Evolutionary conservation across 2,888 invertebrate species (phyloP).

Genomic region (Amorpha juglandis): DNA sequence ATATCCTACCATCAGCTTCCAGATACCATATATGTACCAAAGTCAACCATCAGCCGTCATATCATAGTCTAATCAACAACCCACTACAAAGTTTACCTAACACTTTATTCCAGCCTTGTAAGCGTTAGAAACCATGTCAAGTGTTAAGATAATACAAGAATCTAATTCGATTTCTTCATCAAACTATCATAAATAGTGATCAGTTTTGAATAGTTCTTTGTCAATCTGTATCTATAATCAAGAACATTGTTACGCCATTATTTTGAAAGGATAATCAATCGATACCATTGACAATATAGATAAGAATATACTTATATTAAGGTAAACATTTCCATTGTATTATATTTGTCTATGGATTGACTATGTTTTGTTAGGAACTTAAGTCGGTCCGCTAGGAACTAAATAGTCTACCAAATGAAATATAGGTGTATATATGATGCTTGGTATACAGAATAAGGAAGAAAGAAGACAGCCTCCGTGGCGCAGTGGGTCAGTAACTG

Average conservation of each 20-base stretch:
- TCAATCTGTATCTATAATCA: not conserved
- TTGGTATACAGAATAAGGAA: too few species aligned
- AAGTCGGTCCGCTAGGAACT: too few species aligned
- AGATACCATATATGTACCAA: too few species aligned
- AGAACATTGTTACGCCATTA: not conserved
- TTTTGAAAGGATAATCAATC: slow-evolving; percentile 3
- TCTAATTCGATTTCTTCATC: slow-evolving; percentile 20
- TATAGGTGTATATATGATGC: too few species aligned
- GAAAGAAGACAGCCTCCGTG: too few species aligned
- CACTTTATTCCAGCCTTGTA: slow-evolving; percentile 23
- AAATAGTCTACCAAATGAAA: too few species aligned
- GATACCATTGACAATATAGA: not conserved
- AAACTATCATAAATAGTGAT: slow-evolving; percentile 1
- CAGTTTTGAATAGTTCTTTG: not conserved
- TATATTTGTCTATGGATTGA: not conserved
- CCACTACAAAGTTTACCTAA: not conserved
- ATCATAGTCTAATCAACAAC: not conserved
- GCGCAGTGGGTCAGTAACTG: too few species aligned
- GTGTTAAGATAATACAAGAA: slow-evolving; percentile 7
- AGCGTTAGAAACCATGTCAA: slow-evolving; percentile 28
- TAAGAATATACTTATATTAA: not conserved
- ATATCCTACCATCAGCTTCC: too few species aligned
- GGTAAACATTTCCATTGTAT: not conserved
- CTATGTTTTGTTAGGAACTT: too few species aligned
- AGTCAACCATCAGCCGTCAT: too few species aligned